These are phyloP conservation scores for Manduca sexta DNA, from an alignment of 1,140 invertebrate genomes.

Conservation along the genomic window DNA sequence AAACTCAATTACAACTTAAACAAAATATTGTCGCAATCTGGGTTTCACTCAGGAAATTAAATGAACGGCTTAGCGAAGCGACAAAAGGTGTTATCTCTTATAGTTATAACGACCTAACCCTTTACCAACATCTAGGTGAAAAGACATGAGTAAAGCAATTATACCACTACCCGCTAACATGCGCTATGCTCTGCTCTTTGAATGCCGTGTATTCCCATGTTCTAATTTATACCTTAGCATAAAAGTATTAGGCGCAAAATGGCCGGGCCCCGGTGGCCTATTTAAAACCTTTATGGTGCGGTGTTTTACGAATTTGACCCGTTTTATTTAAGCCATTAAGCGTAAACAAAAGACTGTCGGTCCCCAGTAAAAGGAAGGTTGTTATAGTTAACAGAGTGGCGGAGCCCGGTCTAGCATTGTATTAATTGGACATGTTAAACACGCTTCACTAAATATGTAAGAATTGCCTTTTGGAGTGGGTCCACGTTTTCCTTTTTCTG, in stretches of 20 bases:
- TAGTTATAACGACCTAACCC: conserved; percentile 46
- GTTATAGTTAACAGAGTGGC: conserved; percentile 54
- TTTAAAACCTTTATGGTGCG: conserved; percentile 46
- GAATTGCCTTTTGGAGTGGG: conserved; percentile 33
- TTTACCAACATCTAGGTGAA: conserved; percentile 35
- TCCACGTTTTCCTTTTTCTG: conserved; percentile 24
- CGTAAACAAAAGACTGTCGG: conserved; percentile 62
- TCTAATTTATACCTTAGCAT: conserved; percentile 47
- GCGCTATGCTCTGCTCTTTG: conserved; percentile 28
- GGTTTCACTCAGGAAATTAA: conserved; percentile 68
- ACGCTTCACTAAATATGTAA: conserved; percentile 49
- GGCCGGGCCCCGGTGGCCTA: conserved; percentile 18
- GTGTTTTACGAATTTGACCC: conserved; percentile 60
- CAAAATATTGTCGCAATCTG: conserved; percentile 62
- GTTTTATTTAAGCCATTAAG: conserved; percentile 68
- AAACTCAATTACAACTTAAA: conserved; percentile 68
- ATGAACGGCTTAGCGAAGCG: conserved; percentile 50
- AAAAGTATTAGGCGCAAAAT: conserved; percentile 31
- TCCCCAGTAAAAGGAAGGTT: conserved; percentile 43
- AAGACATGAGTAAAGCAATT: conserved; percentile 45
- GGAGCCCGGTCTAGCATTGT: conserved; percentile 36
- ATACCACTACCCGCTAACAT: conserved; percentile 41
- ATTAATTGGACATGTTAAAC: conserved; percentile 64
- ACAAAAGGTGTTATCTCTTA: conserved; percentile 54
- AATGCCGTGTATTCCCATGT: conserved; percentile 29